Percentiles rank a stretch among this genome's conserved stretches.
Evolutionary conservation across 2,797 vertebrate genomes (phyloP).

Genomic region (Trachurus trachurus): DNA sequence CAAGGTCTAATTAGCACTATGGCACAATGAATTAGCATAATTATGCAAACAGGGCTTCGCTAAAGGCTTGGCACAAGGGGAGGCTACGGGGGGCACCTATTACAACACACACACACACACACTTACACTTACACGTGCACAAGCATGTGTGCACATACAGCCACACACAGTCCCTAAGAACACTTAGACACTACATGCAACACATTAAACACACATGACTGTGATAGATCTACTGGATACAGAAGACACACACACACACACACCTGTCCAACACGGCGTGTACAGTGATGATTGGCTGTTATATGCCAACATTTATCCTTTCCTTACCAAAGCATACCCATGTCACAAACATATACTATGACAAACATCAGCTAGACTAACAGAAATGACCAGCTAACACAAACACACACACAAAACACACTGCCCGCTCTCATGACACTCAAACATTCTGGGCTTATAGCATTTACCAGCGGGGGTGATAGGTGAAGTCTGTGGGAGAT

Average conservation of each 20-base stretch:
- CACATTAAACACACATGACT: conserved; percentile 44
- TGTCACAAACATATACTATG: conserved; percentile 30
- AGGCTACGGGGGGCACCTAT: conserved; percentile 79
- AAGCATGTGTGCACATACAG: conserved; percentile 9
- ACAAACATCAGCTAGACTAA: conserved; percentile 38
- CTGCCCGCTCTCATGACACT: conserved; percentile 48
- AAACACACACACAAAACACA: no score
- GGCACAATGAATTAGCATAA: conserved; percentile 88
- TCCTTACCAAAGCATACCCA: conserved; percentile 29
- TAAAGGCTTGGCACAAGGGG: conserved; percentile 82
- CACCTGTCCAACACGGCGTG: conserved; percentile 13
- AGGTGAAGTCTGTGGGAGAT: conserved; percentile 76
- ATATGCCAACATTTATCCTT: conserved; percentile 20
- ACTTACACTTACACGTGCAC: conserved; percentile 24
- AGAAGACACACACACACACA: conserved; percentile 47
- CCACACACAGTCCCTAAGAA: conserved; percentile 22
- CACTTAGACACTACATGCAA: conserved; percentile 41
- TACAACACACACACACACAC: conserved; percentile 63
- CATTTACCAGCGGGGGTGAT: conserved; percentile 75
- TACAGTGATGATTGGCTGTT: conserved; percentile 3
- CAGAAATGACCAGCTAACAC: conserved; percentile 42
- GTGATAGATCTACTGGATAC: conserved; percentile 34
- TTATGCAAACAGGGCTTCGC: conserved; percentile 85
- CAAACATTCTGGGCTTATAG: conserved; percentile 70
- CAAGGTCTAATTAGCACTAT: conserved; percentile 87